phyloP scores from a whole-genome alignment of 2,797 vertebrate species.

The Pseudochromis fuscus region DNA sequence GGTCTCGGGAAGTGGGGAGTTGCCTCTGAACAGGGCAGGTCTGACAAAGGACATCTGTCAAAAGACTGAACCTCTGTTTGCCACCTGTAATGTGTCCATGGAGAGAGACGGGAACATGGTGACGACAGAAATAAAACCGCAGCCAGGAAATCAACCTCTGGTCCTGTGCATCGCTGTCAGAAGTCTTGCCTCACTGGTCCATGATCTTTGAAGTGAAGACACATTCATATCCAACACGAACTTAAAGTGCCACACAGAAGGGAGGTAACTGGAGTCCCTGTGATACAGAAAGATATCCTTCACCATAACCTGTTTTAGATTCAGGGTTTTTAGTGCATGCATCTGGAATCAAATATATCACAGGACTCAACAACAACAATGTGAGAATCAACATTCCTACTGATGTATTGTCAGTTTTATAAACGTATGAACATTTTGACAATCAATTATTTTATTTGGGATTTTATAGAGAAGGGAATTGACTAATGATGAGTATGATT shows the following conservation, averaged over 20 bases:
- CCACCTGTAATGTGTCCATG: constrained; percentile 82
- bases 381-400: too few species aligned
- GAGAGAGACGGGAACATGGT: constrained; percentile 79
- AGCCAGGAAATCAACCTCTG: constrained; percentile 77
- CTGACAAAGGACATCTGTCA: constrained; percentile 78
- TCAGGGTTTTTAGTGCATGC: not conserved
- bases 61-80: constrained; percentile 83
- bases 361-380: too few species aligned
- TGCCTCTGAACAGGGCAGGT: constrained; percentile 69
- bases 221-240: not conserved
- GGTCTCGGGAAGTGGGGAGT: constrained; percentile 70
- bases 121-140: constrained; percentile 70
- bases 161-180: constrained; percentile 87
- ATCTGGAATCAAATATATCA: not conserved
- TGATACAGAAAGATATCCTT: too few species aligned
- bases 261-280: not conserved
- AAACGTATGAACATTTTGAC: too few species aligned
- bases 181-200: constrained; percentile 81
- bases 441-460: too few species aligned
- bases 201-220: constrained; percentile 21
- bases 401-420: too few species aligned
- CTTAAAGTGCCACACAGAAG: not conserved
- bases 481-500: too few species aligned
- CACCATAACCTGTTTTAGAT: too few species aligned
- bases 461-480: too few species aligned